Conservation (phyloP, 2,113 vertebrate species). For the Trochalopteron elliotii region DNA sequence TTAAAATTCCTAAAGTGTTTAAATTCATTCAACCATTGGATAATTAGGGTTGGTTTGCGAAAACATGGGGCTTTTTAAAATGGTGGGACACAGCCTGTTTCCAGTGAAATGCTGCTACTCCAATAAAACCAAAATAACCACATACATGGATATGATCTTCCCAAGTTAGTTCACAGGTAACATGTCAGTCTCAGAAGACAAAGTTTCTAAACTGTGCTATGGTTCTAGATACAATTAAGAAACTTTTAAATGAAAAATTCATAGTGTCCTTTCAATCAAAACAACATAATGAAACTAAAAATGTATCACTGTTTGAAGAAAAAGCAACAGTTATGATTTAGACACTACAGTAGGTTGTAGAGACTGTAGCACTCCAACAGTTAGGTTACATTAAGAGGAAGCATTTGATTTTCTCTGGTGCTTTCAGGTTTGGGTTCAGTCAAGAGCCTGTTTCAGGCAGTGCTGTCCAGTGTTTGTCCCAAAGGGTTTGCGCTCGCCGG, state of each 20-base stretch:
- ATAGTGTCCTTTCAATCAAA: slow-evolving; percentile 81
- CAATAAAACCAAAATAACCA: slow-evolving; percentile 71
- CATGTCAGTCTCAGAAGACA: slow-evolving; percentile 73
- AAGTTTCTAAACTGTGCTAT: slow-evolving; percentile 82
- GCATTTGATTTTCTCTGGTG: slow-evolving; percentile 90
- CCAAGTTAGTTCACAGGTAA: slow-evolving; percentile 73
- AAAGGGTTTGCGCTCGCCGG: slow-evolving; percentile 87
- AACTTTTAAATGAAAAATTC: slow-evolving; percentile 78
- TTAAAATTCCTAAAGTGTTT: slow-evolving; percentile 72
- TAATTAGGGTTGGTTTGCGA: neutral
- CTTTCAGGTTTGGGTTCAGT: slow-evolving; percentile 77
- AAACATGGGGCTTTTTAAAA: slow-evolving; percentile 41
- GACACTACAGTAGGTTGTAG: slow-evolving; percentile 69
- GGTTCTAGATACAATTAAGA: slow-evolving; percentile 81
- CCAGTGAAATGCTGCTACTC: slow-evolving; percentile 63
- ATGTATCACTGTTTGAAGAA: slow-evolving; percentile 75
- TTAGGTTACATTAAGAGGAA: slow-evolving; percentile 80
- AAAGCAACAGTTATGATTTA: slow-evolving; percentile 79
- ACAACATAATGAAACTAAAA: slow-evolving; percentile 78
- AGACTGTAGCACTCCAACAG: slow-evolving; percentile 73
- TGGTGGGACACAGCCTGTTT: slow-evolving; percentile 56
- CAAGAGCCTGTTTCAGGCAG: slow-evolving; percentile 78
- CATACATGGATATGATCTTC: slow-evolving; percentile 82
- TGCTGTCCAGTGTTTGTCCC: slow-evolving; percentile 91
- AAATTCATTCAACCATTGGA: slow-evolving; percentile 67